Conservation (phyloP, 1,140 invertebrate genomes). For the Hypothenemus hampei region DNA sequence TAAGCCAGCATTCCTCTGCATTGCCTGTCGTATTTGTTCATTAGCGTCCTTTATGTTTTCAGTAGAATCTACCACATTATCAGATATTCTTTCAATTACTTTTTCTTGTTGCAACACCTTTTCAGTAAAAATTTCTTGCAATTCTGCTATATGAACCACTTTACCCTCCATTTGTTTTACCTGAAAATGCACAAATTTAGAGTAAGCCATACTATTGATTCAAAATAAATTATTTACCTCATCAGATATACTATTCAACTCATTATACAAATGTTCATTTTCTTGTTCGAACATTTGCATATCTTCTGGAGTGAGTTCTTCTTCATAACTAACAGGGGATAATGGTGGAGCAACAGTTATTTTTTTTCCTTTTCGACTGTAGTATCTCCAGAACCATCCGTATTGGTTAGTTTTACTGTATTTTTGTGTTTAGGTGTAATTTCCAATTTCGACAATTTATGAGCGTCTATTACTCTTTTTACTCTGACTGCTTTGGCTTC, state of each 20-base stretch:
- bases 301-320: slow-evolving; percentile 77
- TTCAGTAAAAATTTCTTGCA: slow-evolving; percentile 96
- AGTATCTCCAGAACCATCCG: slow-evolving; percentile 11
- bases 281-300: slow-evolving; percentile 86
- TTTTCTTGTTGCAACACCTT: slow-evolving; percentile 93
- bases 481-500: slow-evolving; percentile 83
- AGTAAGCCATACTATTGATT: background rate
- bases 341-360: background rate
- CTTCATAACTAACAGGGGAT: slow-evolving; percentile 48
- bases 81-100: slow-evolving; percentile 85
- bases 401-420: background rate
- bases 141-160: slow-evolving; percentile 90
- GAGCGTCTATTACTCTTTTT: slow-evolving; percentile 75
- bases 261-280: slow-evolving; percentile 76
- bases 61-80: slow-evolving; percentile 81
- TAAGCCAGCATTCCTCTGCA: slow-evolving; percentile 91
- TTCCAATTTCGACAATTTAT: slow-evolving; percentile 71
- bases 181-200: slow-evolving; percentile 42
- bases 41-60: slow-evolving; percentile 96
- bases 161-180: slow-evolving; percentile 86
- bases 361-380: background rate
- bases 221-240: slow-evolving; percentile 13
- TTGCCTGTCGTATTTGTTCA: slow-evolving; percentile 93
- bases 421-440: slow-evolving; percentile 22
- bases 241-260: slow-evolving; percentile 69